These are phyloP conservation scores for Diadema setosum DNA, from an alignment of 35 echinoderm and acorn worm genomes.

Conservation along the genomic window DNA sequence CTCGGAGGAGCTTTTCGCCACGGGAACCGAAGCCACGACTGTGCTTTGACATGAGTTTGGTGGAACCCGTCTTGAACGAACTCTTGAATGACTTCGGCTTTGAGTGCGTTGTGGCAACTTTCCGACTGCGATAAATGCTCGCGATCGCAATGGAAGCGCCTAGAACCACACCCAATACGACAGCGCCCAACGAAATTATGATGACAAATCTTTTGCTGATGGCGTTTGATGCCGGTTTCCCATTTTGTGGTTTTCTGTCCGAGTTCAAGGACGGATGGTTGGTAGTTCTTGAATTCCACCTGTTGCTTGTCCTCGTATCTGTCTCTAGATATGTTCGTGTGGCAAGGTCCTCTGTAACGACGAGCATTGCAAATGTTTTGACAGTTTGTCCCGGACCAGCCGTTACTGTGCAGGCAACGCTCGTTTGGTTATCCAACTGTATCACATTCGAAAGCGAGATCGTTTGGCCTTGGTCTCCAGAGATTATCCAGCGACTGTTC, in stretches of 20 bases:
- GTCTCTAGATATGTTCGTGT: background rate
- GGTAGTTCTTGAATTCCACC: background rate
- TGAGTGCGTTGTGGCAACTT: background rate
- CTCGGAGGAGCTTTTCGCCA: background rate
- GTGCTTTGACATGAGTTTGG: background rate
- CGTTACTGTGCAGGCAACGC: constrained; percentile 1
- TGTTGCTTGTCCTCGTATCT: background rate
- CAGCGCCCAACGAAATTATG: background rate
- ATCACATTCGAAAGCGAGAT: background rate
- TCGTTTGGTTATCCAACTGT: background rate
- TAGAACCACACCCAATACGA: background rate
- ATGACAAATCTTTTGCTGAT: background rate
- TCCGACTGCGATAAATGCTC: background rate
- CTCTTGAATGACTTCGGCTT: constrained; percentile 9
- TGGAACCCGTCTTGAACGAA: background rate
- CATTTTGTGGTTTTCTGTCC: background rate
- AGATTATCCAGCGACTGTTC: background rate
- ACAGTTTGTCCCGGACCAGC: background rate
- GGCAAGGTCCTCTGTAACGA: background rate
- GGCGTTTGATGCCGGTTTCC: background rate
- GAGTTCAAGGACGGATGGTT: background rate
- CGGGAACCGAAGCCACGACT: background rate
- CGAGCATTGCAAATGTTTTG: background rate
- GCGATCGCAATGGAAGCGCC: background rate
- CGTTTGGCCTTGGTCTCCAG: background rate